Base-by-base conservation (phyloP, 2,888 invertebrate genomes). In the Nemapogon koenigi region DNA sequence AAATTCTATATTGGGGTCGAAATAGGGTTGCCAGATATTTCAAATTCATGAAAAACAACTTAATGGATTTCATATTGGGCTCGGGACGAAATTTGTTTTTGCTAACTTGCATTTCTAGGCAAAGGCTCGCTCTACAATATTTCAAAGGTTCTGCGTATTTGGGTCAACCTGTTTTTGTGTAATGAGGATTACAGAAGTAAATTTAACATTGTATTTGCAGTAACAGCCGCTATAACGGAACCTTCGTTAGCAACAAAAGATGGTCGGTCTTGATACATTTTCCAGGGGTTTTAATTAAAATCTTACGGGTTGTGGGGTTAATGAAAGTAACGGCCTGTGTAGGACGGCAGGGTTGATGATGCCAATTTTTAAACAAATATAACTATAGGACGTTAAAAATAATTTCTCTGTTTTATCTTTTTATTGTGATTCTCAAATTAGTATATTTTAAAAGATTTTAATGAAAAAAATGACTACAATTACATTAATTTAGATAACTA, bases 151-250 rank as follows among this genome's bases (percentile, higher is more conserved):
- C 57, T 58, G 64, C 64, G 69, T 69, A 76, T 76, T 78, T 67
- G 68, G 76, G 76, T 75, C 75, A 73, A 72, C 68, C 66, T 75
- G 75, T 70, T 75, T 75, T 76, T 76, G 68, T 67, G 63, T 72
- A 72, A 72, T 68, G 57, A 61, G 64, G 62, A 71, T 72, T 67
- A 70, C 67, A 69, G 64, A 70, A 72, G 72, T 65, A 69, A 69
- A 72, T 71, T 71, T 64, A 62, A 66, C 67, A 62, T 71, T 70
- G 63, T 71, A 71, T 69, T 66, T 66, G 68, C 50, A 68, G 60
- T 65, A 66, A 71, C 64, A 65, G 63, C 56, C 66, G 61, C 59
- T n/a, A 33, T 33, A 60, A 60, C 55, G 56, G 58, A 65, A 62
- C 62, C 65, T 64, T 63, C 61, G 60, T 62, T 57, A 57, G 57